phyloP scores from a whole-genome alignment of 2,113 vertebrate genomes.

The Hypomesus transpacificus region DNA sequence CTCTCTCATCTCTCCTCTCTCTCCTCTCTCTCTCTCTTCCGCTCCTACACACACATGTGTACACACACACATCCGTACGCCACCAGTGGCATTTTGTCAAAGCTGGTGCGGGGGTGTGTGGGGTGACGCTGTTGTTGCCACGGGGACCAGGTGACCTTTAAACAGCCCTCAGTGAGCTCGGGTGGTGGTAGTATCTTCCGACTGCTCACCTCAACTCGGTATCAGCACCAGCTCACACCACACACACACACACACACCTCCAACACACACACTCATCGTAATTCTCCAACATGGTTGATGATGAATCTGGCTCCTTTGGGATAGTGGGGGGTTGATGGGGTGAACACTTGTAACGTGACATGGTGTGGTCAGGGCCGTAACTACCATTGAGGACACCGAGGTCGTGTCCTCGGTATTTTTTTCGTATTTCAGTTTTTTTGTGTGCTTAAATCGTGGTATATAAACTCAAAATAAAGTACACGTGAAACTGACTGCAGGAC shows the following conservation, averaged over 20 bases:
- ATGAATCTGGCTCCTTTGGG: not conserved
- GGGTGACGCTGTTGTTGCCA: constrained; percentile 61
- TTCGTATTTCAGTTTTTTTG: too few relatives aligned
- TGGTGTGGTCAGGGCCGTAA: too few relatives aligned
- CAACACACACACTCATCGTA: constrained; percentile 18
- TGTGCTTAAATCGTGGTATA: too few relatives aligned
- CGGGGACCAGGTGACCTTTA: constrained; percentile 67
- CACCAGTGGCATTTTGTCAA: constrained; percentile 55
- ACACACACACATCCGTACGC: constrained; percentile 13
- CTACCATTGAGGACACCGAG: too few relatives aligned
- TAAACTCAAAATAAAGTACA: too few relatives aligned
- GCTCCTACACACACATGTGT: not conserved
- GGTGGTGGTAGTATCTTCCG: constrained; percentile 28
- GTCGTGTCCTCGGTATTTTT: too few relatives aligned
- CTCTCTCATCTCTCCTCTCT: too few relatives aligned
- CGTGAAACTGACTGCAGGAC: too few relatives aligned
- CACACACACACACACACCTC: constrained; percentile 19
- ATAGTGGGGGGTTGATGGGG: too few relatives aligned
- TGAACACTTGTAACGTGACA: too few relatives aligned
- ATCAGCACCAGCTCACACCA: constrained; percentile 20
- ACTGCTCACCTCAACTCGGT: constrained; percentile 54
- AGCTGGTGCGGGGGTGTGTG: constrained; percentile 25
- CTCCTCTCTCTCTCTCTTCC: too few relatives aligned
- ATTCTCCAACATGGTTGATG: not conserved
- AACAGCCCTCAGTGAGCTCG: constrained; percentile 39